phyloP scores from a whole-genome alignment of 2,888 invertebrate genomes.

The Cancer borealis region DNA sequence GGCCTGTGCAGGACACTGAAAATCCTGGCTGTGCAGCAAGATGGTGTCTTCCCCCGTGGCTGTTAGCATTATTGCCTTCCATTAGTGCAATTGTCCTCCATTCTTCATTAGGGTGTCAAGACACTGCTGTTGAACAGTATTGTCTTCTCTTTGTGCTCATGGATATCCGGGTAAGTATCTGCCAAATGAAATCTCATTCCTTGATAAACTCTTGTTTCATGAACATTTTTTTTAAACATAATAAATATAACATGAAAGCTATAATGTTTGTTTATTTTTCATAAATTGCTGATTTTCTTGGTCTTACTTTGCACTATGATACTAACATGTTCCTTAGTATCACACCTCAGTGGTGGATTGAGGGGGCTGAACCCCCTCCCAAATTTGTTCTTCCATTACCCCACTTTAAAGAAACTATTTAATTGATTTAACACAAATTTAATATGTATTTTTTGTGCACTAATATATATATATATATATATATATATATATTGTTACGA shows the following conservation, averaged over 20 bases:
- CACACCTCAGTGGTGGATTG: background rate
- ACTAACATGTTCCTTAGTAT: background rate
- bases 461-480: background rate
- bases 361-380: background rate
- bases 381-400: background rate
- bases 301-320: background rate
- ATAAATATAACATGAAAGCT: conserved; percentile 59
- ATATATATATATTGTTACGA: background rate
- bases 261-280: background rate
- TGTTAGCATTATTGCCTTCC: conserved; percentile 56
- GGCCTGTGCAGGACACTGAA: conserved; percentile 37
- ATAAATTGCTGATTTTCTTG: background rate
- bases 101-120: conserved; percentile 54
- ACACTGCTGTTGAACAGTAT: conserved; percentile 58
- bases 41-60: conserved; percentile 51
- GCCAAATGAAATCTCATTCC: conserved; percentile 69
- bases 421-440: too few relatives aligned
- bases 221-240: conserved; percentile 61
- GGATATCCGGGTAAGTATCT: conserved; percentile 65
- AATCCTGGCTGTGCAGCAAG: conserved; percentile 2
- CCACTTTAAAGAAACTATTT: background rate
- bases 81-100: conserved; percentile 65
- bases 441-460: too few relatives aligned
- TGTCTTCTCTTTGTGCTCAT: conserved; percentile 57
- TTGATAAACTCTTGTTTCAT: conserved; percentile 51